Evolutionary conservation across 2,888 invertebrate genomes (phyloP), one percentile per base, ranked within the genome.

Genomic region (Anaspis maculata): DNA sequence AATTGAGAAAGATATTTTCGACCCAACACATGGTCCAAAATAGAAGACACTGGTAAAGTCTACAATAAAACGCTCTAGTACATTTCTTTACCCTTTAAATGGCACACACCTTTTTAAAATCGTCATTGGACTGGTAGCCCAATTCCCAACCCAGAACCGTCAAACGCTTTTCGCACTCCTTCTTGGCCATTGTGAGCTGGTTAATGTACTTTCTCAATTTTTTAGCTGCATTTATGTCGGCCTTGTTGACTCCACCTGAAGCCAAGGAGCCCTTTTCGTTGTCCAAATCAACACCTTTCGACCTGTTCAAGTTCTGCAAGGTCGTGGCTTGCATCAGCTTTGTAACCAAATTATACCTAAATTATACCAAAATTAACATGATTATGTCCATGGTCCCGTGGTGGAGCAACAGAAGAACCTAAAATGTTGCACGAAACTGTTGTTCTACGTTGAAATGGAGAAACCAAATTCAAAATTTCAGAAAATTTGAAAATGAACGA

Each of bases 281-380:
- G 45, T 84, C 85, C 23, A 75, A 69, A 54, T 83, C 82, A 22
- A 81, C 69, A 26, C 86, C 89, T 68, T 87, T 85, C 3, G 87
- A 81, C 49, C 88, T 74, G 66, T 90, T 90, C 39, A 91, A 71
- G 59, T 90, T 91, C 66, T 90, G 88, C 45, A 90, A 74, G 1
- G 89, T 88, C 10, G 91, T 90, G 1, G 90, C 90, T 71, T 92
- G 89, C 84, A 92, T 89, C 49, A 92, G 83, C 71, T 91, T 91
- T 25, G 85, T 86, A 3, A 91, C 85, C 46, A 92, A 88, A 52
- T 86, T 87, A 52, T 83, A 85, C 15, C 36, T 26, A 11, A 5
- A n/a, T n/a, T n/a, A n/a, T n/a, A n/a, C n/a, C n/a, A n/a, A n/a
- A n/a, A n/a, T n/a, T n/a, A n/a, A n/a, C n/a, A n/a, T n/a, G n/a